Evolutionary conservation across 2,888 invertebrate genomes (phyloP).

Genomic region (Papilio protenor): DNA sequence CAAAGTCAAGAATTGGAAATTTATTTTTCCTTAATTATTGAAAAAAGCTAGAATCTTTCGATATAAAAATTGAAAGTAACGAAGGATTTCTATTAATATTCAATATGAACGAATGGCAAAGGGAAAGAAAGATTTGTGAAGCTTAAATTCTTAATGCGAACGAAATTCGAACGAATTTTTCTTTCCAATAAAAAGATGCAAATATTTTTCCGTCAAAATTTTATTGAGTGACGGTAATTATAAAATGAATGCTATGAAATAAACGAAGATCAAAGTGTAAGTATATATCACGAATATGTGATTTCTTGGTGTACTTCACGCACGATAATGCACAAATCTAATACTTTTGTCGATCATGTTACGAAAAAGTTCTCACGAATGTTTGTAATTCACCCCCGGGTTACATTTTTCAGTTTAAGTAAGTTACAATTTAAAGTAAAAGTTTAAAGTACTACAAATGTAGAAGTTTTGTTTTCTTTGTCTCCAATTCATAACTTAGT

Average conservation of each 20-base stretch:
- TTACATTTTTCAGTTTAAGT: no score
- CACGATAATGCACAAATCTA: no score
- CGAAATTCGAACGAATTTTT: slow-evolving; percentile 3
- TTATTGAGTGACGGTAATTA: neutral
- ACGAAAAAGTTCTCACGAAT: no score
- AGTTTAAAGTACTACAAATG: neutral
- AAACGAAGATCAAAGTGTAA: no score
- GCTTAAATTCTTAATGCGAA: slow-evolving; percentile 9
- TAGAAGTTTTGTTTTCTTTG: neutral
- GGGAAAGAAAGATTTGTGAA: slow-evolving; percentile 11
- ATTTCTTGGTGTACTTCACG: no score
- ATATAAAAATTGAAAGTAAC: neutral
- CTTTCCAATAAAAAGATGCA: slow-evolving; percentile 16
- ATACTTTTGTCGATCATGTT: no score
- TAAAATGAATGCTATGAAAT: neutral
- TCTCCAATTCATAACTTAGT: neutral
- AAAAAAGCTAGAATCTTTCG: neutral
- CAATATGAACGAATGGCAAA: slow-evolving; percentile 12
- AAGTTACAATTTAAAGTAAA: neutral
- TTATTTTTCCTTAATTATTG: neutral
- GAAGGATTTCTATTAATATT: slow-evolving; percentile 6
- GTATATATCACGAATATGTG: no score
- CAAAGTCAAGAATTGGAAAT: neutral
- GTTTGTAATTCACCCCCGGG: no score
- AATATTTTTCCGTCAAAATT: neutral